These are phyloP conservation scores for Drosophila kikkawai DNA, from an alignment of 1,140 invertebrate species.

Conservation along the genomic window DNA sequence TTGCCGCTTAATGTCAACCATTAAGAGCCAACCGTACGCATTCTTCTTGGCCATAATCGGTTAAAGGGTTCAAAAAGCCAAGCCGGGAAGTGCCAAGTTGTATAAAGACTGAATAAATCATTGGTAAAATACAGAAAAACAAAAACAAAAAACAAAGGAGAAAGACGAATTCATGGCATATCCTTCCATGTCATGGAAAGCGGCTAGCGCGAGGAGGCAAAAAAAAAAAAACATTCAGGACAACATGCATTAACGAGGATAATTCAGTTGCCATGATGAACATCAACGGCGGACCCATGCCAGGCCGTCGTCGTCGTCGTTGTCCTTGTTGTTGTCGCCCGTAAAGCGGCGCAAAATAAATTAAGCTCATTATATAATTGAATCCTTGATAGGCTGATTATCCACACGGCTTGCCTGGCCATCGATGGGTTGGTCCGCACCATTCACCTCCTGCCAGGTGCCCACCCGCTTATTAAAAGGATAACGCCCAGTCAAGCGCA, in stretches of 20 bases:
- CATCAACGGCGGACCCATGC: constrained; percentile 14
- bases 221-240: constrained; percentile 6
- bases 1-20: constrained; percentile 8
- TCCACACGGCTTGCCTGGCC: constrained; percentile 68
- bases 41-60: constrained; percentile 39
- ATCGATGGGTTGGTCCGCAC: background rate
- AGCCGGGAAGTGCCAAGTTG: constrained; percentile 16
- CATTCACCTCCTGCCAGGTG: constrained; percentile 13
- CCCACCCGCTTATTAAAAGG: constrained; percentile 71
- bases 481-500: constrained; percentile 77
- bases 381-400: constrained; percentile 75
- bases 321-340: constrained; percentile 28
- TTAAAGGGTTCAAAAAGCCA: constrained; percentile 49
- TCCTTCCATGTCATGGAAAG: constrained; percentile 45
- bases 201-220: constrained; percentile 15
- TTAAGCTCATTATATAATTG: constrained; percentile 66
- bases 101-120: constrained; percentile 44
- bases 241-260: constrained; percentile 39
- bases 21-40: constrained; percentile 13
- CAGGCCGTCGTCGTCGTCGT: background rate
- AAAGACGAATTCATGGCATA: constrained; percentile 44
- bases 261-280: constrained; percentile 51
- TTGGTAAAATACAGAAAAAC: constrained; percentile 24
- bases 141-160: background rate
- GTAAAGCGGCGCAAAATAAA: constrained; percentile 76